Percentiles rank a stretch among this genome's conserved stretches.
Evolutionary conservation across 2,113 vertebrate species (phyloP).

Genomic region (Psephotus haematonotus): DNA sequence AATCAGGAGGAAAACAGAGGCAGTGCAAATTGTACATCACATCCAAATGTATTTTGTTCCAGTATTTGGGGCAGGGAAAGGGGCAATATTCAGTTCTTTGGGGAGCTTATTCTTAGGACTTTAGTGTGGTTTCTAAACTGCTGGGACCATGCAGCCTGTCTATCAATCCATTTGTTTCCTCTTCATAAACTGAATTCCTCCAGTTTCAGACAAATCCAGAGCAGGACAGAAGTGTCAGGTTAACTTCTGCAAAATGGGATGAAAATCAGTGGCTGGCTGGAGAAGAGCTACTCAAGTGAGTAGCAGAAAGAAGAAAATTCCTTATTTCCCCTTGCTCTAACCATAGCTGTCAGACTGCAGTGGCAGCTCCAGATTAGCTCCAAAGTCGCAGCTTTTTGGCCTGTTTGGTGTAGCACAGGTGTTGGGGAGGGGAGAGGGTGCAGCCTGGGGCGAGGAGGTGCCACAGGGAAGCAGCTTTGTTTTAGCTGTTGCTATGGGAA

Average conservation of each 20-base stretch:
- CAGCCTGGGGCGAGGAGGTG: not conserved
- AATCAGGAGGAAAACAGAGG: not conserved
- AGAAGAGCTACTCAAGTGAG: not conserved
- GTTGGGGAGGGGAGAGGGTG: accelerated
- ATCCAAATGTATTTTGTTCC: not conserved
- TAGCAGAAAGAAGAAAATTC: not conserved
- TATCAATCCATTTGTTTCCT: not conserved
- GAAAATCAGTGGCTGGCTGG: not conserved
- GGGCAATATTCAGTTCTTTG: not conserved
- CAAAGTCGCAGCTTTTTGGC: not conserved
- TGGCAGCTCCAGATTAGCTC: not conserved
- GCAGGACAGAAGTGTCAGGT: not conserved
- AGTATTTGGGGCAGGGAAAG: not conserved
- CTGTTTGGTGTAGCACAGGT: not conserved
- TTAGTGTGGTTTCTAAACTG: not conserved
- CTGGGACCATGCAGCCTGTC: not conserved
- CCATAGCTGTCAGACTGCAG: accelerated
- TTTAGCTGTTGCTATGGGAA: not conserved
- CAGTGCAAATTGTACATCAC: not conserved
- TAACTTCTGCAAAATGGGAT: not conserved
- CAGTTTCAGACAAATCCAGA: not conserved
- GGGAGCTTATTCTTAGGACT: not conserved
- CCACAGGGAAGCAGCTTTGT: not conserved
- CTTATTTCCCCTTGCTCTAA: not conserved
- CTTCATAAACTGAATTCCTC: not conserved